These are phyloP conservation scores for Battus philenor DNA, from an alignment of 1,140 invertebrate genomes.

Conservation along the genomic window DNA sequence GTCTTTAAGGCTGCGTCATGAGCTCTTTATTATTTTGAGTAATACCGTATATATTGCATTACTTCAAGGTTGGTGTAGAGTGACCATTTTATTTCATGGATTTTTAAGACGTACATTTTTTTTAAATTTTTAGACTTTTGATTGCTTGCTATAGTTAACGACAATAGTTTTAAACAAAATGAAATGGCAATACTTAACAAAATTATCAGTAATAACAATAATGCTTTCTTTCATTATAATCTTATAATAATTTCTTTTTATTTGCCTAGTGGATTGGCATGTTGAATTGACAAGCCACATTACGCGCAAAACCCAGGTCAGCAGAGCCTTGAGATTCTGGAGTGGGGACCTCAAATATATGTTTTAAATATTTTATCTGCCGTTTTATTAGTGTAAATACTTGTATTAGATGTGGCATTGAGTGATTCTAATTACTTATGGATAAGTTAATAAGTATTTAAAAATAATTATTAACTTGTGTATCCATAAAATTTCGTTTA, in stretches of 20 bases:
- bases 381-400: not conserved
- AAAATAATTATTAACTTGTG: not conserved
- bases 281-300: too few relatives aligned
- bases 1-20: constrained; percentile 3
- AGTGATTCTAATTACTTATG: not conserved
- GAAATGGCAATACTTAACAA: too few relatives aligned
- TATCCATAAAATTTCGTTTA: not conserved
- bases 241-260: too few relatives aligned
- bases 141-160: too few relatives aligned
- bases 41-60: constrained; percentile 2
- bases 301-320: too few relatives aligned
- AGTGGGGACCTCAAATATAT: not conserved
- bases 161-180: too few relatives aligned
- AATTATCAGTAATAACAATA: too few relatives aligned
- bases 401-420: not conserved
- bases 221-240: too few relatives aligned
- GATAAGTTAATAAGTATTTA: not conserved
- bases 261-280: too few relatives aligned
- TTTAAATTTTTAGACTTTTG: too few relatives aligned
- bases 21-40: constrained; percentile 16
- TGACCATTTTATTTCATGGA: not conserved
- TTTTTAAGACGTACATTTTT: not conserved
- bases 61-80: constrained; percentile 10
- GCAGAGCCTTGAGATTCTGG: too few relatives aligned
- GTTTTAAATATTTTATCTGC: not conserved